Conservation (phyloP, 1,140 invertebrate genomes). For the Platyscapa corneri region DNA sequence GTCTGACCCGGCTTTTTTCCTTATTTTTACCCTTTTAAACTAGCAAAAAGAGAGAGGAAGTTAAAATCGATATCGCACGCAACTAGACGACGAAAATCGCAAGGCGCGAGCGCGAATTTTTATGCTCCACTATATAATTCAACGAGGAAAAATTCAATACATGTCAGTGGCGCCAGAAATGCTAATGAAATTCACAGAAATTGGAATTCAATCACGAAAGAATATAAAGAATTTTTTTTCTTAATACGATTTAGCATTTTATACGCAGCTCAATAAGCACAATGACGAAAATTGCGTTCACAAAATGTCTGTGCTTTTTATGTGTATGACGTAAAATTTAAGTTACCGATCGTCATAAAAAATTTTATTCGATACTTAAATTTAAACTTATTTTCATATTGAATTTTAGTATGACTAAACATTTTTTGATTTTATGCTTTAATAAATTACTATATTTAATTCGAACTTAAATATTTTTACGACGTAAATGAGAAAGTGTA, state of each 20-base stretch:
- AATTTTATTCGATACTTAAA: conserved; percentile 16
- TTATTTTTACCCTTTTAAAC: conserved; percentile 34
- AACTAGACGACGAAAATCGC: conserved; percentile 36
- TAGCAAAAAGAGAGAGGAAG: not conserved
- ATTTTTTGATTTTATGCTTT: no score
- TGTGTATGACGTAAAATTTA: conserved; percentile 11
- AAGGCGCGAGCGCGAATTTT: conserved; percentile 30
- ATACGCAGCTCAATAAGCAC: conserved; percentile 18
- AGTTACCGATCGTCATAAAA: conserved; percentile 14
- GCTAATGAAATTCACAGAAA: conserved; percentile 47
- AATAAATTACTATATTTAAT: conserved; percentile 17
- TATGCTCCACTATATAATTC: conserved; percentile 35
- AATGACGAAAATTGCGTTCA: conserved; percentile 14
- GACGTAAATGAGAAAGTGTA: not conserved
- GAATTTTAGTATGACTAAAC: conserved; percentile 13
- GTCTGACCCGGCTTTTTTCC: not conserved
- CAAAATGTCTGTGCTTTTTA: conserved; percentile 13
- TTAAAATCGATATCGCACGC: conserved; percentile 41
- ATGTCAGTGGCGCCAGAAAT: conserved; percentile 37
- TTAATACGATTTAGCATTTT: conserved; percentile 5
- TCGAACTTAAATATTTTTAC: not conserved
- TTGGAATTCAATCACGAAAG: conserved; percentile 32
- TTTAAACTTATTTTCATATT: conserved; percentile 21
- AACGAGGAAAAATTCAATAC: conserved; percentile 32
- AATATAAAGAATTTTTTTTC: conserved; percentile 31